Conservation (phyloP, 2,113 vertebrate genomes). For the Menidia beryllina region DNA sequence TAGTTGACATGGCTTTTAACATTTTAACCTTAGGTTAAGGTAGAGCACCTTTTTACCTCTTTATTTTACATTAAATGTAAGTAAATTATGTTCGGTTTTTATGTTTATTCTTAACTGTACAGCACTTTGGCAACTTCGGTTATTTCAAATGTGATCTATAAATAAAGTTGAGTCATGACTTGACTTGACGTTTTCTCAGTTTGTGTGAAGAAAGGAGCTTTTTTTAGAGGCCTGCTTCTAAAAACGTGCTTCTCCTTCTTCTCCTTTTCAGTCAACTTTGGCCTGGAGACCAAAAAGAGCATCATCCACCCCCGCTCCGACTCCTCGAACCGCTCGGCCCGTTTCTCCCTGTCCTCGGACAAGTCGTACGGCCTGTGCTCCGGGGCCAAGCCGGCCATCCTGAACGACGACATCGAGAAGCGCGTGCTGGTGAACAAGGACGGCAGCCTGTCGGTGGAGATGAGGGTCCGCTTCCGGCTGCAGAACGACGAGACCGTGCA, state of each 20-base stretch:
- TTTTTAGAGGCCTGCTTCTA: too few relatives aligned
- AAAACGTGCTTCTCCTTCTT: slow-evolving; percentile 19
- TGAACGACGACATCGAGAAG: slow-evolving; percentile 89
- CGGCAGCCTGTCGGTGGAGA: slow-evolving; percentile 91
- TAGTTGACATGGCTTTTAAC: too few relatives aligned
- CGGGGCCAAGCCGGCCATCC: slow-evolving; percentile 69
- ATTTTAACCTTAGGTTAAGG: too few relatives aligned
- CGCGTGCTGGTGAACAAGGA: slow-evolving; percentile 88
- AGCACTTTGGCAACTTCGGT: too few relatives aligned
- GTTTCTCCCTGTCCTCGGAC: slow-evolving; percentile 85
- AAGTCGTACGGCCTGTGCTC: slow-evolving; percentile 72
- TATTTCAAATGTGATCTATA: too few relatives aligned
- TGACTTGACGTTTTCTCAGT: too few relatives aligned
- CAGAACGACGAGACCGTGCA: slow-evolving; percentile 84
- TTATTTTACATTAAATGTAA: too few relatives aligned
- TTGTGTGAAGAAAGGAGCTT: too few relatives aligned
- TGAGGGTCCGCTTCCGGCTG: slow-evolving; percentile 91
- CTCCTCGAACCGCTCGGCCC: slow-evolving; percentile 81
- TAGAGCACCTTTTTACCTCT: too few relatives aligned
- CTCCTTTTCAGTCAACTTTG: slow-evolving; percentile 84
- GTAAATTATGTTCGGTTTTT: too few relatives aligned
- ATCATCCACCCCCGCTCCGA: slow-evolving; percentile 88
- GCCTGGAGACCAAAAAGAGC: slow-evolving; percentile 89
- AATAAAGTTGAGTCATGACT: too few relatives aligned
- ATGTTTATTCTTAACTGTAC: too few relatives aligned